Conservation (phyloP, 1,140 invertebrate genomes). For the Rhagoletis pomonella region DNA sequence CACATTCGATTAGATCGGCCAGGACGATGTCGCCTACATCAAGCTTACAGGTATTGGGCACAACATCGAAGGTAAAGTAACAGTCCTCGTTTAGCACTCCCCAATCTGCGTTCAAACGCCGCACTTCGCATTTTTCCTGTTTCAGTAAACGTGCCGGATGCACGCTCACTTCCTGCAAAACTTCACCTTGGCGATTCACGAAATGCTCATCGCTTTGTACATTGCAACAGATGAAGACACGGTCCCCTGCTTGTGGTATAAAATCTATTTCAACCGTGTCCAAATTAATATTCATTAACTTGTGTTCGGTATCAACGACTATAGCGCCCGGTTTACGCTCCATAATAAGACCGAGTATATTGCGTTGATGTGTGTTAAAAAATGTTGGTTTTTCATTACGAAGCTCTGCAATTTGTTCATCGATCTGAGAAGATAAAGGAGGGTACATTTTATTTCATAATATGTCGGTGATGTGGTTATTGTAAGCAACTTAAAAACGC, state of each 20-base stretch:
- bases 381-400: conserved; percentile 66
- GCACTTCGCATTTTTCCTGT: conserved; percentile 60
- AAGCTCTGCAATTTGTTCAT: conserved; percentile 58
- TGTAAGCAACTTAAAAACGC: background rate
- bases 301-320: conserved; percentile 75
- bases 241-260: conserved; percentile 71
- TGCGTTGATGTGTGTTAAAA: conserved; percentile 75
- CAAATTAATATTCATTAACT: conserved; percentile 76
- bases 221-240: conserved; percentile 63
- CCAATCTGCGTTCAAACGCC: conserved; percentile 59
- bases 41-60: conserved; percentile 55
- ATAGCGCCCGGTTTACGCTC: conserved; percentile 74
- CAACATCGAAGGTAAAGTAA: conserved; percentile 62
- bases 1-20: conserved; percentile 67
- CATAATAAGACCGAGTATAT: conserved; percentile 76
- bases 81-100: conserved; percentile 56
- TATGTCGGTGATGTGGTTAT: background rate
- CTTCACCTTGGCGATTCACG: conserved; percentile 65
- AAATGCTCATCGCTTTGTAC: conserved; percentile 65
- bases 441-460: background rate
- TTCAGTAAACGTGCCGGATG: conserved; percentile 60
- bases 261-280: conserved; percentile 76
- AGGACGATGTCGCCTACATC: conserved; percentile 65
- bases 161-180: conserved; percentile 64
- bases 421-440: conserved; percentile 40